These are phyloP conservation scores for Pterophyllum scalare DNA, from an alignment of 2,113 vertebrate genomes.

Conservation along the genomic window DNA sequence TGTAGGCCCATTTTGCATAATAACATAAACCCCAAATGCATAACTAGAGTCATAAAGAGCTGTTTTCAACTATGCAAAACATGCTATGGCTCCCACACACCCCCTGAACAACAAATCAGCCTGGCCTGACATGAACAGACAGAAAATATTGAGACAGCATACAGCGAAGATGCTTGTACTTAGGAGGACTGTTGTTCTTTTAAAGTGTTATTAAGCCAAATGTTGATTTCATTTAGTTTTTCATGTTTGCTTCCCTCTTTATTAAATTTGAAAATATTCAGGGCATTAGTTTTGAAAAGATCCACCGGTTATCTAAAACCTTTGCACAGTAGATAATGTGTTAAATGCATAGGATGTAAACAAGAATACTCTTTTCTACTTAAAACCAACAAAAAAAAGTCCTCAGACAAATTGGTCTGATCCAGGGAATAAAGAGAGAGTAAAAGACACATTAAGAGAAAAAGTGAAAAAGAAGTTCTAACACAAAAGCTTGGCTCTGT, in stretches of 20 bases:
- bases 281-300: not conserved
- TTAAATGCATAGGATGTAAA: slow-evolving; percentile 28
- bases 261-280: not conserved
- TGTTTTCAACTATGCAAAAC: not conserved
- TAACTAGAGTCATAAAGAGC: not conserved
- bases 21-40: not conserved
- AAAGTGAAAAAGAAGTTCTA: slow-evolving; percentile 35
- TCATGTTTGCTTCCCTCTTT: not conserved
- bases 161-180: not conserved
- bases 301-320: not conserved
- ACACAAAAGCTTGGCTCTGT: slow-evolving; percentile 47
- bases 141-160: not conserved
- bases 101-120: not conserved
- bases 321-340: not conserved
- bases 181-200: not conserved
- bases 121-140: not conserved
- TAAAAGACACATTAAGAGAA: slow-evolving; percentile 26
- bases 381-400: slow-evolving; percentile 5
- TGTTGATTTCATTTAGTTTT: not conserved
- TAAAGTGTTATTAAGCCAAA: not conserved
- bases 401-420: slow-evolving; percentile 26
- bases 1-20: not conserved
- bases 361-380: slow-evolving; percentile 31
- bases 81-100: not conserved
- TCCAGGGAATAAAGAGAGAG: slow-evolving; percentile 19